Base-by-base conservation (phyloP, 2,797 vertebrate genomes). In the Rhinophrynus dorsalis region DNA sequence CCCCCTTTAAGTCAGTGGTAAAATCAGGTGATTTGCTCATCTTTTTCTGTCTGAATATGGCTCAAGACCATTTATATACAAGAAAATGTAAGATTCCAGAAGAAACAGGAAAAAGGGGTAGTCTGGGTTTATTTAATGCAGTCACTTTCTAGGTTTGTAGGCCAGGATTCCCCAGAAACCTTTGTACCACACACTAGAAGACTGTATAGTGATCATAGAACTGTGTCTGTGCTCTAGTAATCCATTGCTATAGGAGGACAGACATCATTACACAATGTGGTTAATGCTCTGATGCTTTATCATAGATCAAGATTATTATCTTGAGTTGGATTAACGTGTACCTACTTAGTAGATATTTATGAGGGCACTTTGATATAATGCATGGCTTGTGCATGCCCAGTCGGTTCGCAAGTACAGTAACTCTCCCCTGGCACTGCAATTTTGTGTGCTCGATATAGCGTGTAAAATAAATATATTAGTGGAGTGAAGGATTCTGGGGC, bases 261-360 rank as follows among this genome's bases (percentile, higher is more conserved):
- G 57, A 61, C 33, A 57, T 57, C 18, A 69, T 55, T 72, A 50
- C 37, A 37, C 48, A 50, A 24, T 29, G 30, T 48, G 33, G 57
- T 17, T 71, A 71, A 64, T 64, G 60, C 20, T 44, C 42, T 15
- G 60, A 42, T 58, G 51, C 13, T 24, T 58, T 40, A 51, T 20
- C 60, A 57, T 57, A 65, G 27, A 72, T 72, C 68, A 72, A 32
- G 33, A 58, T 65, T 40, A 58, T 72, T 64, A 72, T 58, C 60
- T 64, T 23, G 23, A 33, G 13, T 18, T 37, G 26, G 54, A 72
- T 65, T 64, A 65, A 52, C n/a, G 30, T 65, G 44, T 65, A 65
- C 42, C 68, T 64, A 71, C 60, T 65, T 65, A 72, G 30, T 58
- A 45, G 51, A 72, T 58, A 72, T 72, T 72, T 72, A 72, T 72